These are phyloP conservation scores for Pristis pectinata DNA, from an alignment of 2,797 vertebrate species.

Conservation along the genomic window DNA sequence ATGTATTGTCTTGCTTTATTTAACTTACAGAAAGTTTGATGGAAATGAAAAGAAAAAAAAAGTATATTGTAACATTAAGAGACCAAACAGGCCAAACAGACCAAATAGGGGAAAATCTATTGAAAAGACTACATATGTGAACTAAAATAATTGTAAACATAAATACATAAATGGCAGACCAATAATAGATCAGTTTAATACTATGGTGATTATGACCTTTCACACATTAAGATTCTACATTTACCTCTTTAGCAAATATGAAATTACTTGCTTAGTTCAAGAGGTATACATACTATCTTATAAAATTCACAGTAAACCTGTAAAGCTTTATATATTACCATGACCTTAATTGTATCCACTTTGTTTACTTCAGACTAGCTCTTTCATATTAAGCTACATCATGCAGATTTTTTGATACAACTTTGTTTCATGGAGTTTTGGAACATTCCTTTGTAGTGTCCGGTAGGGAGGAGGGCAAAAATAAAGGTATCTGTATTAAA, in stretches of 20 bases:
- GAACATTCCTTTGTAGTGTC: neutral
- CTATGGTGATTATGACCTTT: neutral
- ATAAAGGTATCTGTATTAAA: neutral
- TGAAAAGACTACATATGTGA: neutral
- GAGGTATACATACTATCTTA: neutral
- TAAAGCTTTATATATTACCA: neutral
- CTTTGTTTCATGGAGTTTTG: neutral
- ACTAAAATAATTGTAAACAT: neutral
- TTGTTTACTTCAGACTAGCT: neutral
- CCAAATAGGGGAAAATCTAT: neutral
- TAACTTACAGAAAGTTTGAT: neutral
- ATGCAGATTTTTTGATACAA: neutral
- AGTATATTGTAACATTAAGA: neutral
- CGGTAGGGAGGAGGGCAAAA: neutral
- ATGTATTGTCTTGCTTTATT: neutral
- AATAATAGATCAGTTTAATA: neutral
- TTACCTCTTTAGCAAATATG: neutral
- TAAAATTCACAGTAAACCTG: neutral
- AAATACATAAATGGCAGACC: neutral
- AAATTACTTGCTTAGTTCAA: neutral
- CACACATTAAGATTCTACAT: neutral
- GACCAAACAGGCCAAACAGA: too few relatives aligned
- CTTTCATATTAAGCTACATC: neutral
- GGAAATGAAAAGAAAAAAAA: neutral
- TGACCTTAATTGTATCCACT: neutral